Evolutionary conservation across 2,113 vertebrate species (phyloP), one percentile per base, ranked within the genome.

Genomic region (Malurus cyaneus): DNA sequence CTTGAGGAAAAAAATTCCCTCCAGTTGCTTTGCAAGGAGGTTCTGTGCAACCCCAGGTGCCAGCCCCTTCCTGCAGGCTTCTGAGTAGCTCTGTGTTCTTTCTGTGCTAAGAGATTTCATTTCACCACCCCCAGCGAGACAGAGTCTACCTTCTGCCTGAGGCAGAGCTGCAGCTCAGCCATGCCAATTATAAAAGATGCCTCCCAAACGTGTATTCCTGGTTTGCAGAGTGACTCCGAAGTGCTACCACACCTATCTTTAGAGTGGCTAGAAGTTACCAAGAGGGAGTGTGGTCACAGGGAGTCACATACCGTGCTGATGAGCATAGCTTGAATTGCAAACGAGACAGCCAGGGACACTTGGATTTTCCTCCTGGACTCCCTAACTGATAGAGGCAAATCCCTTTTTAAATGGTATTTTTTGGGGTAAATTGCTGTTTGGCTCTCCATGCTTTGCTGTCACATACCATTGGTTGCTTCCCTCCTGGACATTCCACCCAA

Each of bases 121-220:
- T 94, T 92, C 85, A 80, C 91, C 84, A 91, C 73, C 88, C 87
- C 44, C 93, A 92, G 78, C 5, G 12, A 90, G 92, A 81, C 72
- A 19, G 80, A 79, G 73, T 71, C 94, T 88, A 87, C 59, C 79
- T 81, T 91, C 91, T 93, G 88, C 95, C 95, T 87, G 83, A 91
- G 90, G 96, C 81, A 82, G 82, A 85, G 78, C 94, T 93, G 93
- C 84, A 69, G 78, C 49, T 79, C 81, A 94, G 85, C 94, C 91
- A 61, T 95, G 88, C 81, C 94, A 96, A 93, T 96, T 96, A 92
- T 76, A 93, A 96, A 91, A 92, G 82, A 96, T 95, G 92, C 84
- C 89, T 96, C 95, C 91, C 91, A 92, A 95, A 96, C 89, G 91
- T 94, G 94, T 96, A 96, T 91, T 94, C 93, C 95, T 94, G 91